These are phyloP conservation scores for Delphinus delphis DNA, from an alignment of 2,113 vertebrate species.

Conservation along the genomic window DNA sequence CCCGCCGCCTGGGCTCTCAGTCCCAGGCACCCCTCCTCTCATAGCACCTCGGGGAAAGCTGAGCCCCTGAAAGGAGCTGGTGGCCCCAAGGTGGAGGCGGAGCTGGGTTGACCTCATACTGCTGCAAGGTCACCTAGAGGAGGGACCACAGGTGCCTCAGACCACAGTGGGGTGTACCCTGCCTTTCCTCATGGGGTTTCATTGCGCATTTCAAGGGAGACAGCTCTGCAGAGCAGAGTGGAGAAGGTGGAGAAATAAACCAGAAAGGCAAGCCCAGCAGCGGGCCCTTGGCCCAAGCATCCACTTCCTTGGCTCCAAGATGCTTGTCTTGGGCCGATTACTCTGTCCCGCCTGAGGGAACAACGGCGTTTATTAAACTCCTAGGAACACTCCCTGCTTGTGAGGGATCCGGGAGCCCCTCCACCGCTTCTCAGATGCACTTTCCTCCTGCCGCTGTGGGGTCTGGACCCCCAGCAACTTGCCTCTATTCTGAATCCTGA, in stretches of 20 bases:
- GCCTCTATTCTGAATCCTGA: neutral
- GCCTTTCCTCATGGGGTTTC: neutral
- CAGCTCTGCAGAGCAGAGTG: too few relatives aligned
- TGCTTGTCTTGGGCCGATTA: fast-evolving
- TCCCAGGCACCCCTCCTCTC: neutral
- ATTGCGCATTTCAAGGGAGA: too few relatives aligned
- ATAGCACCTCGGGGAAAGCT: fast-evolving
- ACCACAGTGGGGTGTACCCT: fast-evolving
- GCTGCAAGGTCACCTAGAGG: fast-evolving
- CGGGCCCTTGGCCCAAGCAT: fast-evolving
- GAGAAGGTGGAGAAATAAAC: neutral
- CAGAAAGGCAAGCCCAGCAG: neutral
- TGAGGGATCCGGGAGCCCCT: neutral
- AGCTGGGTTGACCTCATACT: neutral
- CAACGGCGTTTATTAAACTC: fast-evolving
- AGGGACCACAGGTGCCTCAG: neutral
- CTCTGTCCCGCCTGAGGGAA: too few relatives aligned
- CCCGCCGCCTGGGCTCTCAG: fast-evolving
- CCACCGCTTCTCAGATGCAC: neutral
- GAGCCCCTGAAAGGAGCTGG: neutral
- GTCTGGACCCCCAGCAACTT: neutral
- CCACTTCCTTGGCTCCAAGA: neutral
- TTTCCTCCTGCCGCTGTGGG: neutral
- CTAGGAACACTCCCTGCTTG: fast-evolving
- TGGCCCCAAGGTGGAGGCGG: neutral